A percentile compares a stretch with the other conserved stretches of the same genome.
These are phyloP conservation scores for Machimus atricapillus DNA, from an alignment of 2,888 invertebrate genomes.

Conservation along the genomic window DNA sequence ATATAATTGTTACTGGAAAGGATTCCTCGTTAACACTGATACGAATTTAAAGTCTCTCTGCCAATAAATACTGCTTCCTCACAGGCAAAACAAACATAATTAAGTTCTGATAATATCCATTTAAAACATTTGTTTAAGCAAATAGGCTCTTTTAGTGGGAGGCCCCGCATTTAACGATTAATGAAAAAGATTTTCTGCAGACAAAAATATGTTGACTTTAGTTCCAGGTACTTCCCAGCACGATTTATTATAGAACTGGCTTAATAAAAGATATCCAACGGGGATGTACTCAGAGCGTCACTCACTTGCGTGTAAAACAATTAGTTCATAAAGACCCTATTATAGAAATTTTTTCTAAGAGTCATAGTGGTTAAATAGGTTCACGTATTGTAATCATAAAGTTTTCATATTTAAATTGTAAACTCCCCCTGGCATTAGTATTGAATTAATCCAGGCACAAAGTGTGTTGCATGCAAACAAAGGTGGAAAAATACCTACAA, in stretches of 20 bases:
- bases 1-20: background rate
- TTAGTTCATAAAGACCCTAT: no score
- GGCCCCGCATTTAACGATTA: background rate
- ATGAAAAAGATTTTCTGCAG: background rate
- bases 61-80: background rate
- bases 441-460: background rate
- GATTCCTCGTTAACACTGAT: background rate
- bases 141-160: background rate
- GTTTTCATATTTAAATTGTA: background rate
- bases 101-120: background rate
- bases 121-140: background rate
- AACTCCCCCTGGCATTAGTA: background rate
- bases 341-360: no score
- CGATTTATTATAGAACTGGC: background rate
- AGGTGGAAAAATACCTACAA: background rate
- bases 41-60: background rate
- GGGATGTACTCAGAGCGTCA: background rate
- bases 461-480: background rate
- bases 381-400: no score
- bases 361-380: no score
- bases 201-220: background rate
- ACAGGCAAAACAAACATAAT: background rate
- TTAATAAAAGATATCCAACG: background rate
- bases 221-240: background rate
- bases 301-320: background rate